A percentile compares a stretch with the other conserved stretches of the same genome.
Evolutionary conservation across 2,113 vertebrate genomes (phyloP).

Genomic region (Tauraco erythrolophus): DNA sequence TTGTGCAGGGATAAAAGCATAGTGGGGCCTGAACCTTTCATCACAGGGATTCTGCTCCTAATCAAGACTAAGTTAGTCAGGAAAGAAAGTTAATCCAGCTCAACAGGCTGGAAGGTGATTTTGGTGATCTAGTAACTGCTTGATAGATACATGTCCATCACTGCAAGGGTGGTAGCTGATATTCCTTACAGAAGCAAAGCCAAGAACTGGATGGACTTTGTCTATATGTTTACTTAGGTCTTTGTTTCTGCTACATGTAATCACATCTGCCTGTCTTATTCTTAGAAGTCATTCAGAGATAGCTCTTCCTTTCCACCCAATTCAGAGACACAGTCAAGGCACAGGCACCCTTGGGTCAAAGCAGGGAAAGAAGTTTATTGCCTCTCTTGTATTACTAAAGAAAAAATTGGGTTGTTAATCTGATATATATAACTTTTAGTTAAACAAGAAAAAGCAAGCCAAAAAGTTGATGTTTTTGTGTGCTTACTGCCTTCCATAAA

Average conservation of each 20-base stretch:
- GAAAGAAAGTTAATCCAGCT: not conserved
- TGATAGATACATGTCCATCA: not conserved
- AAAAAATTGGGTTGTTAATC: constrained; percentile 38
- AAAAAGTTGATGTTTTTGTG: constrained; percentile 19
- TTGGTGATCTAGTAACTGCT: not conserved
- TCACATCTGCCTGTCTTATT: not conserved
- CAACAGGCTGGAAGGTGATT: not conserved
- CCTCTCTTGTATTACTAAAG: not conserved
- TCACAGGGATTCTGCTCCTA: not conserved
- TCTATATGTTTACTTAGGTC: not conserved
- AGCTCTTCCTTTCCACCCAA: not conserved
- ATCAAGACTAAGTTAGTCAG: not conserved
- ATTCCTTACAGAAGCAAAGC: not conserved
- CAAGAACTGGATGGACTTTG: not conserved
- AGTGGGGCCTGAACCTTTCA: not conserved
- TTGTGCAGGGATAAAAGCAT: not conserved
- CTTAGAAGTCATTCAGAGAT: not conserved
- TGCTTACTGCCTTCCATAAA: constrained; percentile 8
- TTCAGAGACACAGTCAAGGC: not conserved
- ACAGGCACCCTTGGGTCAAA: not conserved
- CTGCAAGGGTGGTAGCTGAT: not conserved
- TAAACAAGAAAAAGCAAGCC: constrained; percentile 52
- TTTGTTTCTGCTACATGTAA: not conserved
- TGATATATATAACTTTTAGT: constrained; percentile 47
- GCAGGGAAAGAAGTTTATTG: not conserved